phyloP scores from a whole-genome alignment of 2,113 vertebrate genomes.

The Toxotes chatareus region DNA sequence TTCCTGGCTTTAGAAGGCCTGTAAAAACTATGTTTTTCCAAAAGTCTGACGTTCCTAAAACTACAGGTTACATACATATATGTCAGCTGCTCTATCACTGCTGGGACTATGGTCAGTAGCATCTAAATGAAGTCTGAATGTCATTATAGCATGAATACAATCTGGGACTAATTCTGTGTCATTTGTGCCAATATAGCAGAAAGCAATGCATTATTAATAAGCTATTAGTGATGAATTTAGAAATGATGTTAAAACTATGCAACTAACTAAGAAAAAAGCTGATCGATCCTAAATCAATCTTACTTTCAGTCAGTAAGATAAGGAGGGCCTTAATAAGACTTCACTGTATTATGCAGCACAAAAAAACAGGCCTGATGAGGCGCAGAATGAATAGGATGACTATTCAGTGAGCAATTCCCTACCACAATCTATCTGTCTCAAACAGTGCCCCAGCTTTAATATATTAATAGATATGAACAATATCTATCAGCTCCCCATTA shows the following conservation, averaged over 20 bases:
- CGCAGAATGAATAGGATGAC: slow-evolving; percentile 3
- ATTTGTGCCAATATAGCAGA: slow-evolving; percentile 20
- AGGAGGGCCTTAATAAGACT: not conserved
- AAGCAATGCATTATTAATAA: slow-evolving; percentile 17
- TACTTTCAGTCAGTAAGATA: not conserved
- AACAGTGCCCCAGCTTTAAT: slow-evolving; percentile 7
- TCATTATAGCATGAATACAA: slow-evolving; percentile 7
- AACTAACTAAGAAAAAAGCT: not conserved
- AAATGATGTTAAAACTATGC: slow-evolving; percentile 10
- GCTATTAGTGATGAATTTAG: slow-evolving; percentile 10
- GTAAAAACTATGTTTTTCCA: too few relatives aligned
- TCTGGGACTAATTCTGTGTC: slow-evolving; percentile 3
- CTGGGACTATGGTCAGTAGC: not conserved
- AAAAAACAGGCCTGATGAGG: not conserved
- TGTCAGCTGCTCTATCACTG: not conserved
- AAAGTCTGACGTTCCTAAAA: not conserved
- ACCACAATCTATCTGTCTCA: slow-evolving; percentile 2
- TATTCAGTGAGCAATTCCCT: slow-evolving; percentile 12
- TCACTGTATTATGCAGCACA: not conserved
- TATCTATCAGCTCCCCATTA: not conserved
- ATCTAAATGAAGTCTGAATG: slow-evolving; percentile 5
- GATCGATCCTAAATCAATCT: slow-evolving; percentile 1
- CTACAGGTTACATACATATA: not conserved
- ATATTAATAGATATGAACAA: slow-evolving; percentile 3
- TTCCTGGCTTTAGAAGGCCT: too few relatives aligned